These are phyloP conservation scores for Ciconia maguari DNA, from an alignment of 2,113 vertebrate species.

Conservation along the genomic window DNA sequence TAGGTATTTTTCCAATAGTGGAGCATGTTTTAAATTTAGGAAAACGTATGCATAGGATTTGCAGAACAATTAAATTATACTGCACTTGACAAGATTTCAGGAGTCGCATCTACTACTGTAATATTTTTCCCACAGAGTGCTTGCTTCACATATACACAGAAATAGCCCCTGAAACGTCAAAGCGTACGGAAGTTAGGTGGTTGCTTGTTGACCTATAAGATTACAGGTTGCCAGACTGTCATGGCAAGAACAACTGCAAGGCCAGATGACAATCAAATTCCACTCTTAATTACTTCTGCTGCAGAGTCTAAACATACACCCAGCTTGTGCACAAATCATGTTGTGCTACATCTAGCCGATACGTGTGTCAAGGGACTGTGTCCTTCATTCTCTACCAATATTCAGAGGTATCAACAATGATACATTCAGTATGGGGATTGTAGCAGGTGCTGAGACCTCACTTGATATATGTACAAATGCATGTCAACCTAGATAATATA, in stretches of 20 bases:
- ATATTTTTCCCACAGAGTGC: neutral
- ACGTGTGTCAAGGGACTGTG: neutral
- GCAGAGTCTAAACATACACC: neutral
- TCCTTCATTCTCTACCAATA: neutral
- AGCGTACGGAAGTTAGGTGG: neutral
- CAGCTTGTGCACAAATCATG: neutral
- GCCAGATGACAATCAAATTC: constrained; percentile 40
- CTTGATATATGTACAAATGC: constrained; percentile 72
- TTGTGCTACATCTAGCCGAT: neutral
- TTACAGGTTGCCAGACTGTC: constrained; percentile 48
- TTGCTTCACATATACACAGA: constrained; percentile 25
- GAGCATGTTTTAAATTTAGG: neutral
- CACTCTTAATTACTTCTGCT: constrained; percentile 46
- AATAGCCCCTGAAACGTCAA: constrained; percentile 51
- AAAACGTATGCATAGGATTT: neutral
- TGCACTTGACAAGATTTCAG: constrained; percentile 21
- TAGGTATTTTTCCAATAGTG: neutral
- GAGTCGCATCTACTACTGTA: neutral
- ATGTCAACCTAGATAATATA: constrained; percentile 73
- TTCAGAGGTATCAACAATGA: constrained; percentile 22
- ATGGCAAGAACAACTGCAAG: constrained; percentile 44
- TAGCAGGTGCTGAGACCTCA: constrained; percentile 45
- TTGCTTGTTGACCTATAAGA: constrained; percentile 59
- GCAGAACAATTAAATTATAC: constrained; percentile 30
- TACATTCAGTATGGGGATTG: constrained; percentile 33